Evolutionary conservation across 2,888 invertebrate genomes (phyloP).

Genomic region (Melitaea athalia): DNA sequence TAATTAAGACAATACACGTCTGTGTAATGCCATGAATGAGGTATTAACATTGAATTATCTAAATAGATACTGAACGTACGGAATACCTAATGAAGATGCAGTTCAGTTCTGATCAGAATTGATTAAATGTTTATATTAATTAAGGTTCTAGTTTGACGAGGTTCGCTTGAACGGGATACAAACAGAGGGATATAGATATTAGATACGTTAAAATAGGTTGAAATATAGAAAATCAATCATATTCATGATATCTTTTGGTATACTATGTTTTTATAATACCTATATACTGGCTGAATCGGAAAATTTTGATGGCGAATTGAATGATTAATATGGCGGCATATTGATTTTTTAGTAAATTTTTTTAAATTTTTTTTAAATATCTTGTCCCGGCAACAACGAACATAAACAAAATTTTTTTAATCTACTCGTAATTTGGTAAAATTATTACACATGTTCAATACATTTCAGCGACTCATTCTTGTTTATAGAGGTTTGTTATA

Average conservation of each 20-base stretch:
- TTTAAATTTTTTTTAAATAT: no score
- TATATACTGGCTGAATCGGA: no score
- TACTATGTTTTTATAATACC: no score
- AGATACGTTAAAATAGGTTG: not conserved
- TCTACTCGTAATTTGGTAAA: no score
- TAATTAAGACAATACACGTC: not conserved
- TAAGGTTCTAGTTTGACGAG: conserved; percentile 20
- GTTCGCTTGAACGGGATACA: conserved; percentile 16
- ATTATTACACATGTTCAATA: no score
- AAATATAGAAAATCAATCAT: not conserved
- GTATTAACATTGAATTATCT: conserved; percentile 10
- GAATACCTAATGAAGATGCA: conserved; percentile 22
- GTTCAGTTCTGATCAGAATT: conserved; percentile 27
- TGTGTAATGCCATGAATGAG: not conserved
- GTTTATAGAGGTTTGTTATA: no score
- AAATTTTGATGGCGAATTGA: no score
- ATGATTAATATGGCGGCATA: no score
- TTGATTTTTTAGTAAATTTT: no score
- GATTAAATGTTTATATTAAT: conserved; percentile 35
- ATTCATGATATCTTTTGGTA: not conserved
- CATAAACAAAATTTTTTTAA: no score
- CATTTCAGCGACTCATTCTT: no score
- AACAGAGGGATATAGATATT: conserved; percentile 8
- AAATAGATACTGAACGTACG: not conserved
- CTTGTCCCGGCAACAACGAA: no score